Base-by-base conservation (phyloP, 1,140 invertebrate genomes). In the Rhopalosiphum maidis region DNA sequence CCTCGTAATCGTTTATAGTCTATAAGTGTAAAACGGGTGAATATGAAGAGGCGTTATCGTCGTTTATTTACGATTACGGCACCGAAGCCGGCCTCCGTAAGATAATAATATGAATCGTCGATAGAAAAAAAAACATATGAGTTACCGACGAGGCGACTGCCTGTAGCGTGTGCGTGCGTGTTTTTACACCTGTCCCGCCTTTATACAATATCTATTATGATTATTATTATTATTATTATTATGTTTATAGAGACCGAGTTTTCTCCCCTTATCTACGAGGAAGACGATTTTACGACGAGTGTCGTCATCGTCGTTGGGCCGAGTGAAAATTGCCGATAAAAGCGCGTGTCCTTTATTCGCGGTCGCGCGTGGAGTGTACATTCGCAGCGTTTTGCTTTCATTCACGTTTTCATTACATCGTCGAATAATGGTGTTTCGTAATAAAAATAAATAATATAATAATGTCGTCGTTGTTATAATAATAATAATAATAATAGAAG, bases 391-490 rank as follows among this genome's bases (percentile, higher is more conserved):
- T 90, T 90, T 90, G 54, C 89, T 90, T 90, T 90, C 37, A n/a
- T 91, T 51, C 90, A 46, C 48, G 43, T 92, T 92, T 85, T 92
- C 90, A 83, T 83, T 83, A 91, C 43, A 82, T 83, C 15, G 91
- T 83, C 91, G 68, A 85, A 93, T 93, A 93, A 93, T 93, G 82
- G 91, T n/a, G 82, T 93, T 93, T 93, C 48, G 82, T 55, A 93
- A 93, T 93, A 93, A 93, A 93, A 92, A 54, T 93, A 93, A 93
- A 92, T 92, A 92, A 89, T 55, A 68, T 43, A 43, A 43, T 68
- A 60, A 93, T 85, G 85, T 86, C 82, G 37, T 60, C 68, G 43
- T 83, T 9, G 43, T 55, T 3, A 90, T 43, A 60, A 60, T 60
- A 30, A 90, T 55, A 25, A 55, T 37, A 35, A 82, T 35, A n/a